A percentile compares a stretch with the other conserved stretches of the same genome.
phyloP scores from a whole-genome alignment of 2,797 vertebrate species.

The Scyliorhinus canicula region DNA sequence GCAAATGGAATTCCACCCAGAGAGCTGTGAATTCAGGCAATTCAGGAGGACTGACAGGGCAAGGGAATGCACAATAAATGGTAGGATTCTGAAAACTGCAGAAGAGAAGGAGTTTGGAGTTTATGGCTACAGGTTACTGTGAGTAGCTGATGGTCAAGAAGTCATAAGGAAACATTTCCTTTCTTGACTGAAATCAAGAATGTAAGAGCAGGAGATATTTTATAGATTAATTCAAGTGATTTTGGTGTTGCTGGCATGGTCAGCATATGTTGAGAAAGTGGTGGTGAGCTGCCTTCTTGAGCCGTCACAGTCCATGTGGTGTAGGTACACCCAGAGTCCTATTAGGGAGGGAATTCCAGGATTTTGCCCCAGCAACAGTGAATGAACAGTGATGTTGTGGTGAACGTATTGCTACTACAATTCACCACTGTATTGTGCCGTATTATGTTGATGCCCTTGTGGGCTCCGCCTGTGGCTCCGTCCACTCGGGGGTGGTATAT shows the following conservation, averaged over 20 bases:
- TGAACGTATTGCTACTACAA: too few relatives aligned
- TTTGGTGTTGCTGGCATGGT: background rate
- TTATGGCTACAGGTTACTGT: background rate
- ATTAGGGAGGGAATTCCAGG: background rate
- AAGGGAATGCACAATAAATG: background rate
- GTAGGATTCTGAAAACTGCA: background rate
- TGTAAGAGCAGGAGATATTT: background rate
- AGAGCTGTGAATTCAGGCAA: background rate
- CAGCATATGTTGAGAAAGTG: background rate
- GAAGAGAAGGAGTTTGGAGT: background rate
- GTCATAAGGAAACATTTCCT: background rate
- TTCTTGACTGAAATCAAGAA: too few relatives aligned
- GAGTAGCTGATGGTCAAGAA: background rate
- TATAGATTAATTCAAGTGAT: background rate
- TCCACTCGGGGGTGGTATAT: too few relatives aligned
- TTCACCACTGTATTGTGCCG: too few relatives aligned
- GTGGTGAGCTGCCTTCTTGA: background rate
- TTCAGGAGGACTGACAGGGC: background rate
- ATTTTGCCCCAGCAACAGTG: background rate
- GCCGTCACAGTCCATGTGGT: background rate
- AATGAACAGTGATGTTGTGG: background rate
- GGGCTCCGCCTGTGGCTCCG: too few relatives aligned
- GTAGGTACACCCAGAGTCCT: background rate
- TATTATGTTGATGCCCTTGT: too few relatives aligned
- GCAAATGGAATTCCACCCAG: background rate